Conservation (phyloP, 30 jellyfish, hydroid and myxozoan genomes). For the Mastigias papua region DNA sequence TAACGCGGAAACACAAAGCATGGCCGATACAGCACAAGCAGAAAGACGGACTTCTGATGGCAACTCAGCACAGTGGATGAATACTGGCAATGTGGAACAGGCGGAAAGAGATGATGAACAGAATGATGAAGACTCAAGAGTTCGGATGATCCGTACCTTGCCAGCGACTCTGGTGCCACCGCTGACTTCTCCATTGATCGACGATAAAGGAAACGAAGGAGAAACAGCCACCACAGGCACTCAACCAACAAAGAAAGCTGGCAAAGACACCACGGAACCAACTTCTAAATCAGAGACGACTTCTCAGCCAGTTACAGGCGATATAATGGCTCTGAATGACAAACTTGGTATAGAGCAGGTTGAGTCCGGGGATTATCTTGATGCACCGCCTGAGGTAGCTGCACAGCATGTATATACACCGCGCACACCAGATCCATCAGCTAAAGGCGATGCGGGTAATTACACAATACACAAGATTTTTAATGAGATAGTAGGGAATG, state of each 20-base stretch:
- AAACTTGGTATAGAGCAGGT: constrained; percentile 41
- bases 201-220: constrained; percentile 3
- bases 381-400: constrained; percentile 38
- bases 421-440: constrained; percentile 26
- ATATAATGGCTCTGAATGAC: constrained; percentile 59
- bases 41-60: not conserved
- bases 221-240: not conserved
- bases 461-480: constrained; percentile 44
- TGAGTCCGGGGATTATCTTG: constrained; percentile 74
- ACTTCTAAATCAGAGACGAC: not conserved
- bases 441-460: not conserved
- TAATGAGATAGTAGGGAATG: constrained; percentile 28
- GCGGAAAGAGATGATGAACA: not conserved
- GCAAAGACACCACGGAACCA: not conserved
- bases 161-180: constrained; percentile 62
- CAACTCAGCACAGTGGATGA: not conserved
- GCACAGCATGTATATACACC: constrained; percentile 53
- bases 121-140: not conserved
- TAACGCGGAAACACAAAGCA: not conserved
- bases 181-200: constrained; percentile 50
- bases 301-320: constrained; percentile 48
- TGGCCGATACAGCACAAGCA: not conserved
- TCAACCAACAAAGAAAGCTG: not conserved
- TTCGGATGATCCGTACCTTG: constrained; percentile 48
- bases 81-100: not conserved